phyloP scores from a whole-genome alignment of 2,888 invertebrate genomes.

The Candidula unifasciata region DNA sequence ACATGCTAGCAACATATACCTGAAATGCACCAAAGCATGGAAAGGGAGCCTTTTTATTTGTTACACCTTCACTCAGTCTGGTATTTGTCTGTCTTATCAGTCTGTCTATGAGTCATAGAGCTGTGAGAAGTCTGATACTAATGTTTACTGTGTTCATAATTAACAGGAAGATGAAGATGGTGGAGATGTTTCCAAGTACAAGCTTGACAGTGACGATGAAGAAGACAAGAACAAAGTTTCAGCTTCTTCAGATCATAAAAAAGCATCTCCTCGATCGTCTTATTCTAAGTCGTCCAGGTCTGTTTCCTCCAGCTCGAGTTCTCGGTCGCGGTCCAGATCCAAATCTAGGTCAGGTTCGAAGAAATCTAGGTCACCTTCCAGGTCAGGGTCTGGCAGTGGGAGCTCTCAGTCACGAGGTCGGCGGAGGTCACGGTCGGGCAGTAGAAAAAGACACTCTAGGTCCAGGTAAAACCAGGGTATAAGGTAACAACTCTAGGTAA shows the following conservation, averaged over 20 bases:
- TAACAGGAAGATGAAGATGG: slow-evolving; percentile 60
- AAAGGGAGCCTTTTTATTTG: too few species aligned
- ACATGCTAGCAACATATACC: too few species aligned
- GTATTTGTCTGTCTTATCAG: neutral
- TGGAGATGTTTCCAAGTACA: slow-evolving; percentile 86
- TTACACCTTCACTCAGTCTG: too few species aligned
- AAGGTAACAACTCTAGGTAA: slow-evolving; percentile 54
- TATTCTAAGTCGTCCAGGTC: slow-evolving; percentile 43
- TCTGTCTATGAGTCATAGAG: neutral
- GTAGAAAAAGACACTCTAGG: slow-evolving; percentile 61
- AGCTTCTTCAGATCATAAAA: slow-evolving; percentile 4
- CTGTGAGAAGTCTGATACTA: neutral
- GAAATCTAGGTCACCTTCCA: slow-evolving; percentile 35
- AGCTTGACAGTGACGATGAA: slow-evolving; percentile 85
- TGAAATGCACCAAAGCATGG: too few species aligned
- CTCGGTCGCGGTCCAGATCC: slow-evolving; percentile 31
- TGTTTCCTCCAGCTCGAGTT: slow-evolving; percentile 36
- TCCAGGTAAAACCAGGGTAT: slow-evolving; percentile 71
- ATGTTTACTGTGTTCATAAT: neutral
- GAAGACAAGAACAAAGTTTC: slow-evolving; percentile 38
- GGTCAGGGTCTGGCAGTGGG: neutral
- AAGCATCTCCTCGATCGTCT: slow-evolving; percentile 9
- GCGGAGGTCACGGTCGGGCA: slow-evolving; percentile 27
- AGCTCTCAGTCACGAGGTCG: slow-evolving; percentile 4
- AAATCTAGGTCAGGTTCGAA: slow-evolving; percentile 20